Evolutionary conservation across 1,140 invertebrate genomes (phyloP).

Genomic region (Microplitis mediator): DNA sequence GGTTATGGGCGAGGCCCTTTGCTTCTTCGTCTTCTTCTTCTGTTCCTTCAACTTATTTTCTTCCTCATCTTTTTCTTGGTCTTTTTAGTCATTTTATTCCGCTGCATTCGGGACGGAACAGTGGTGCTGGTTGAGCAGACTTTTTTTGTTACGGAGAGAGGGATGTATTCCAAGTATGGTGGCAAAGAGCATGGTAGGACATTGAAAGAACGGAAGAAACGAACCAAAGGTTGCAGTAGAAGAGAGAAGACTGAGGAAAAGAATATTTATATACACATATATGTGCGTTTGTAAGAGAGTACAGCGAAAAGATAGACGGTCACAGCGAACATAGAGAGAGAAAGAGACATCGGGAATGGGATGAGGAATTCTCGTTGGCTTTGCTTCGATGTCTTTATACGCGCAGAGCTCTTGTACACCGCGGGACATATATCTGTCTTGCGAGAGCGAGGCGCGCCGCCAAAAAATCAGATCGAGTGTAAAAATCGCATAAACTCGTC

Average conservation of each 20-base stretch:
- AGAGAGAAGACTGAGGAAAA: neutral
- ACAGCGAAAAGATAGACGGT: slow-evolving; percentile 29
- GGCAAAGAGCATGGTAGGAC: slow-evolving; percentile 58
- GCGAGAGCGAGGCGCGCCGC: slow-evolving; percentile 57
- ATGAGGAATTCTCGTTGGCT: slow-evolving; percentile 64
- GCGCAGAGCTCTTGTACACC: slow-evolving; percentile 58
- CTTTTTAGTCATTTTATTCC: too few species aligned
- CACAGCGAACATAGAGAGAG: slow-evolving; percentile 26
- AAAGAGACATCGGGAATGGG: slow-evolving; percentile 43
- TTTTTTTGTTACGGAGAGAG: slow-evolving; percentile 22
- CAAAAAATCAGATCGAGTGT: slow-evolving; percentile 65
- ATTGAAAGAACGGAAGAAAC: slow-evolving; percentile 22
- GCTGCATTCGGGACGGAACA: neutral
- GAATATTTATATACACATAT: too few species aligned
- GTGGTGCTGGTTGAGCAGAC: slow-evolving; percentile 3
- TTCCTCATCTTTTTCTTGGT: slow-evolving; percentile 20
- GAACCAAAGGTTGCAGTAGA: neutral
- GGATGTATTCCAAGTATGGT: slow-evolving; percentile 61
- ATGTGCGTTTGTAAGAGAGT: neutral
- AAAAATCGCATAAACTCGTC: slow-evolving; percentile 65
- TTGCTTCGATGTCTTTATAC: slow-evolving; percentile 64
- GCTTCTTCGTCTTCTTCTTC: slow-evolving; percentile 37
- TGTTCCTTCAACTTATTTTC: slow-evolving; percentile 41
- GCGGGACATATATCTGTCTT: slow-evolving; percentile 64
- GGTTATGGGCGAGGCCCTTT: slow-evolving; percentile 61